Evolutionary conservation across 64 coral and sea anemone species (phyloP).

Genomic region (Trachythela sp.): DNA sequence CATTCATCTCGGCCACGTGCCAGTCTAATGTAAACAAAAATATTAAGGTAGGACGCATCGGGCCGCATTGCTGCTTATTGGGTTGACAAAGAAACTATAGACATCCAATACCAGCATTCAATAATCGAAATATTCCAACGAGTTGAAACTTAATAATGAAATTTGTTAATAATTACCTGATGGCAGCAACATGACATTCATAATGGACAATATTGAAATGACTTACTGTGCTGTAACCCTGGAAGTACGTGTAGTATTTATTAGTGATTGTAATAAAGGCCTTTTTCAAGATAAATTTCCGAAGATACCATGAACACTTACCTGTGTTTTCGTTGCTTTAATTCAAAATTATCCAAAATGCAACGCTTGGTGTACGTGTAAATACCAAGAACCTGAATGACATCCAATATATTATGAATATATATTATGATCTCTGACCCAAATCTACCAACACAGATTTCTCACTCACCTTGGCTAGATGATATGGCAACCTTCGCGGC

Average conservation of each 20-base stretch:
- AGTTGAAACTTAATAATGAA: background rate
- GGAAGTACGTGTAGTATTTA: background rate
- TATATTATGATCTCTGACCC: too few relatives aligned
- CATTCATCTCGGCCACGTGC: slow-evolving; percentile 93
- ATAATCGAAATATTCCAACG: too few relatives aligned
- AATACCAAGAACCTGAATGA: slow-evolving; percentile 84
- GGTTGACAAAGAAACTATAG: too few relatives aligned
- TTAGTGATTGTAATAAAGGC: background rate
- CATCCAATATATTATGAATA: background rate
- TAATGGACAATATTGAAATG: slow-evolving; percentile 98
- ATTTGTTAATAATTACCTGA: slow-evolving; percentile 53
- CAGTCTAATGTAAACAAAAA: slow-evolving; percentile 32
- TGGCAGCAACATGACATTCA: slow-evolving; percentile 96
- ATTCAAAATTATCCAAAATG: slow-evolving; percentile 80
- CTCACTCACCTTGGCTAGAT: slow-evolving; percentile 71
- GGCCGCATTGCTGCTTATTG: too few relatives aligned
- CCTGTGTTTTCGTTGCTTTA: slow-evolving; percentile 94
- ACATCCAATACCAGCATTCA: too few relatives aligned
- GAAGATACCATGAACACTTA: background rate
- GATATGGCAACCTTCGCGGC: slow-evolving; percentile 90
- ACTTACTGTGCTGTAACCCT: slow-evolving; percentile 88
- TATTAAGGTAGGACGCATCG: background rate
- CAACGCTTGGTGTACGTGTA: slow-evolving; percentile 96
- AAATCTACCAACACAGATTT: background rate
- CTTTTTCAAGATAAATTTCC: background rate